Percentiles rank a stretch among this genome's conserved stretches.
These are phyloP conservation scores for Caloenas nicobarica DNA, from an alignment of 2,113 vertebrate genomes.

Conservation along the genomic window DNA sequence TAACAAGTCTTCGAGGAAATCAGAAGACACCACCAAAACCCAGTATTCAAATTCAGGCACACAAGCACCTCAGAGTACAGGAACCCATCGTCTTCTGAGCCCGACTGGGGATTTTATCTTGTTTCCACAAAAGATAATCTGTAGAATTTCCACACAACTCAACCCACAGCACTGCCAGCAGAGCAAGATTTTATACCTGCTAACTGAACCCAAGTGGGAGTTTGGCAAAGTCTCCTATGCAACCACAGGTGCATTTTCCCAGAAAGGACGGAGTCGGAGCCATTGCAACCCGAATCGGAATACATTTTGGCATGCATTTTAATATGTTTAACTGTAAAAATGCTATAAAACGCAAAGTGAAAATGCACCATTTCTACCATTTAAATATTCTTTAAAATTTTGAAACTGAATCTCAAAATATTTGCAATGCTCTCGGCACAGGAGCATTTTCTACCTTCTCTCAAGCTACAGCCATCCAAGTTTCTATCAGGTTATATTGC, in stretches of 20 bases:
- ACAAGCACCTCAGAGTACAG: neutral
- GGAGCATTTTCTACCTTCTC: neutral
- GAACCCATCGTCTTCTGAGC: neutral
- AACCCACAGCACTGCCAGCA: neutral
- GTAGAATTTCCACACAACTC: neutral
- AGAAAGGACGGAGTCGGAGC: neutral
- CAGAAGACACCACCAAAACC: neutral
- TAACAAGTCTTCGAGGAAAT: neutral
- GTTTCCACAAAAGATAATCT: neutral
- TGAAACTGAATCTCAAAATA: neutral
- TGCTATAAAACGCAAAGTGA: neutral
- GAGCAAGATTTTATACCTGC: neutral
- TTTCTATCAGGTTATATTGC: neutral
- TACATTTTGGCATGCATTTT: neutral
- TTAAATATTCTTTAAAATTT: neutral
- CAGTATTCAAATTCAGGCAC: neutral
- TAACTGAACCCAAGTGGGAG: neutral
- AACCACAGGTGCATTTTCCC: neutral
- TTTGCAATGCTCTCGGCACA: neutral
- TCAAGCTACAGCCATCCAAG: neutral
- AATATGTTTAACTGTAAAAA: neutral
- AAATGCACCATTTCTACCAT: neutral
- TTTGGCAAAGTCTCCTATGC: neutral
- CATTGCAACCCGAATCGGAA: neutral
- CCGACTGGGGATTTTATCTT: rapidly evolving